Evolutionary conservation across 2,888 invertebrate genomes (phyloP), one percentile per base, ranked within the genome.

Genomic region (Andrena camellia): DNA sequence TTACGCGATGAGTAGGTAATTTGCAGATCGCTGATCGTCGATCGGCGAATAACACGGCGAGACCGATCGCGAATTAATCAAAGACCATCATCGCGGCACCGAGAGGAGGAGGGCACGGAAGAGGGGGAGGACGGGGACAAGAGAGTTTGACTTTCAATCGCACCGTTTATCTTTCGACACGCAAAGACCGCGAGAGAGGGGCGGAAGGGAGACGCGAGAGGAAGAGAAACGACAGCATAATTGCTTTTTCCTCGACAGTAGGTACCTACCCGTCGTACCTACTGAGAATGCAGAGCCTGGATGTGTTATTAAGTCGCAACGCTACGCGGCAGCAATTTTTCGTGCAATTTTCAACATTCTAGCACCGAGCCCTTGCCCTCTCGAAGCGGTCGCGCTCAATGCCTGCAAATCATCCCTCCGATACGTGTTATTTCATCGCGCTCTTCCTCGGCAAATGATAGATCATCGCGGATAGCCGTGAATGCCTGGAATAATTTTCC

Each of bases 41-140:
- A 92, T 91, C 90, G 86, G 73, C 85, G 84, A 85, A 80, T 57
- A 80, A 81, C 84, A 74, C 88, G 90, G 84, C 87, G 86, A 87
- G 90, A 89, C 89, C 90, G 88, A 92, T 92, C 89, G 91, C 88
- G 91, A 92, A 93, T 93, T 93, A 94, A 94, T 94, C 93, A 93
- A 87, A 86, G 87, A 81, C 82, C 88, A 90, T 91, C 91, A 90
- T 92, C 92, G 84, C 68, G 83, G 82, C 80, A 60, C 57, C 74
- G n/a, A 17, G n/a, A 33, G 26, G 48, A 23, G 17, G 52, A 54
- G 13, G 17, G 20, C 35, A 29, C 62, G 67, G 60, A 31, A 67
- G n/a, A 62, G 33, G 54, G 17, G 54, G 52, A 52, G 33, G 33
- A 17, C 42, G 31, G 20, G 8, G 48, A 13, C 10, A 17, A 70